Conservation (phyloP, 2,888 invertebrate genomes). For the Empis stercorea region DNA sequence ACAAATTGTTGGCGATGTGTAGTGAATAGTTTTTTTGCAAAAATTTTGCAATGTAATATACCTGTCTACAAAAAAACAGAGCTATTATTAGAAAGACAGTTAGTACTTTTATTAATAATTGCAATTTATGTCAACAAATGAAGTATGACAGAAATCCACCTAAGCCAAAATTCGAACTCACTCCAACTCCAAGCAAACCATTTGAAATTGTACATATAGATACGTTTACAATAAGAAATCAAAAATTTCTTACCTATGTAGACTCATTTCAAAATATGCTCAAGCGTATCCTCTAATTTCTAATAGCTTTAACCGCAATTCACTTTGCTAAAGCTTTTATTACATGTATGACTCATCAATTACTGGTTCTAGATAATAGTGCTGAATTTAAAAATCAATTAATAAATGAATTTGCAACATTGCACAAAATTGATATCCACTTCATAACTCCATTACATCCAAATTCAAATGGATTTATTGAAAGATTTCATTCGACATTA, state of each 20-base stretch:
- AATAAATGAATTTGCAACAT: not conserved
- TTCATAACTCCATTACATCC: not conserved
- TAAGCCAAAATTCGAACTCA: not conserved
- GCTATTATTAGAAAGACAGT: not conserved
- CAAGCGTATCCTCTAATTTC: not conserved
- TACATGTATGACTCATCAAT: not conserved
- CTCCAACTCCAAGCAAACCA: not conserved
- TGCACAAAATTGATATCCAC: not conserved
- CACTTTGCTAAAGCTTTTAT: not conserved
- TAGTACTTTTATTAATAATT: not conserved
- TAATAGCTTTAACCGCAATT: not conserved
- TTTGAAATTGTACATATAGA: not conserved
- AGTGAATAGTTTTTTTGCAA: no score
- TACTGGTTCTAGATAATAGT: not conserved
- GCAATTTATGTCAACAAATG: not conserved
- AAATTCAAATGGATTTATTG: not conserved
- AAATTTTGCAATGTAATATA: no score
- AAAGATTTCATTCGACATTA: not conserved
- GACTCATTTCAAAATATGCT: not conserved
- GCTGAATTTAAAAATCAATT: not conserved
- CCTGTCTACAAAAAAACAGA: no score
- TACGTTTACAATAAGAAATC: not conserved
- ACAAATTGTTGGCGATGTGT: no score
- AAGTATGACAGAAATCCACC: no score
- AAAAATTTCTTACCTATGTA: not conserved